Percentiles rank a stretch among this genome's conserved stretches.
These are phyloP conservation scores for Prietella phreatophila DNA, from an alignment of 2,113 vertebrate genomes.

Conservation along the genomic window DNA sequence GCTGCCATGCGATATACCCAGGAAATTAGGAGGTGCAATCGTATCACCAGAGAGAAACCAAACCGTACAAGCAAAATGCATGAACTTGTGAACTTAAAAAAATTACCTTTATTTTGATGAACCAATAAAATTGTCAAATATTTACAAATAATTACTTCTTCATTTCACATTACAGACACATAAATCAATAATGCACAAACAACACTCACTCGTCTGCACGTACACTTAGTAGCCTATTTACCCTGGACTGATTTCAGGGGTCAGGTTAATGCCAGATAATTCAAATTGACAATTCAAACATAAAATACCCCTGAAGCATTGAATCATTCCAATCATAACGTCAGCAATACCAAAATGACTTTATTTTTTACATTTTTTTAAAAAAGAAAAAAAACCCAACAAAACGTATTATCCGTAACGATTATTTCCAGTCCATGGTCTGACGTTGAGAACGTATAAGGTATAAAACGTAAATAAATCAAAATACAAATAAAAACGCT, in stretches of 20 bases:
- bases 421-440: conserved; percentile 66
- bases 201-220: conserved; percentile 97
- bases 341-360: conserved; percentile 68
- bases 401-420: conserved; percentile 70
- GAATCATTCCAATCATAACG: conserved; percentile 52
- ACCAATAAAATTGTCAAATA: conserved; percentile 99
- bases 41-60: not conserved
- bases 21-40: not conserved
- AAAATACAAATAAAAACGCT: conserved; percentile 41
- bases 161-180: conserved; percentile 97
- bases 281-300: conserved; percentile 69
- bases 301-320: conserved; percentile 76
- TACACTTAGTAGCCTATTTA: conserved; percentile 83
- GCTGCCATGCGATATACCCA: not conserved
- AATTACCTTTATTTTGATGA: conserved; percentile 99
- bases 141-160: conserved; percentile 99
- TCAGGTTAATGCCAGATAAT: conserved; percentile 88
- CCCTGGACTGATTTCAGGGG: conserved; percentile 83
- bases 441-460: conserved; percentile 63
- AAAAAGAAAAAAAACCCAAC: conserved; percentile 44
- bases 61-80: not conserved
- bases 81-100: conserved; percentile 83
- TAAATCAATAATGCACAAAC: conserved; percentile 95
- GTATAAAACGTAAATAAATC: conserved; percentile 68
- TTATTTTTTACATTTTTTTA: not conserved